Evolutionary conservation across 1,140 invertebrate species (phyloP), one percentile per base, ranked within the genome.

Genomic region (Saccostrea cuccullata): DNA sequence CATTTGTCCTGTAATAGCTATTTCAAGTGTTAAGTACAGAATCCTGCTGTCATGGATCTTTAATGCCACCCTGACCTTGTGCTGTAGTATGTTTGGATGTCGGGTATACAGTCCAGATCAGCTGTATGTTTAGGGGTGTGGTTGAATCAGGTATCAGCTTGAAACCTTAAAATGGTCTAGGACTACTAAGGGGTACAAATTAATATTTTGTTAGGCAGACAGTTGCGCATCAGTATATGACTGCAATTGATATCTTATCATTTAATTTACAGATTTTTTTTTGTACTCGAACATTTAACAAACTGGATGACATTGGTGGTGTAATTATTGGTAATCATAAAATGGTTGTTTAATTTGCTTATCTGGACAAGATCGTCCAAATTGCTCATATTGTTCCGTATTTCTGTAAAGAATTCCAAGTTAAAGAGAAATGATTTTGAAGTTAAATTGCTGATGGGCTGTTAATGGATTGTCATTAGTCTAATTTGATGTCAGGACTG

Each of bases 11-110:
- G 70, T 77, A 13, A 77, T 77, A 36, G 26, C 30, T 36, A 36
- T 36, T 77, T 77, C 23, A 77, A 77, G 70, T 77, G 70, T 30
- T 40, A 13, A 13, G 9, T 77, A 77, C 70, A 77, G 36, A 77
- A 30, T 36, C 20, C 4, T 36, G 15, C 12, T 36, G 70, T 77
- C 26, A 36, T 77, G 30, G 26, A 77, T 77, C 70, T 36, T 36
- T 30, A 36, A 30, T 77, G 23, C 23, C 70, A 77, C 13, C 8
- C 70, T 36, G 70, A 77, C 13, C 11, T 15, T 77, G 70, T 77
- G 47, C 47, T 47, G 47, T 47, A 47, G 9, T 47, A 47, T 47
- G 47, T 47, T 47, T 36, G 30, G 30, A 36, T 0, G 30, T 36
- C 30, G 0, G 30, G 30, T 36, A 36, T 36, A 36, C 30, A 1